Percentiles rank a stretch among this genome's conserved stretches.
phyloP scores from a whole-genome alignment of 2,888 invertebrate species.

The Prosapia bicincta region DNA sequence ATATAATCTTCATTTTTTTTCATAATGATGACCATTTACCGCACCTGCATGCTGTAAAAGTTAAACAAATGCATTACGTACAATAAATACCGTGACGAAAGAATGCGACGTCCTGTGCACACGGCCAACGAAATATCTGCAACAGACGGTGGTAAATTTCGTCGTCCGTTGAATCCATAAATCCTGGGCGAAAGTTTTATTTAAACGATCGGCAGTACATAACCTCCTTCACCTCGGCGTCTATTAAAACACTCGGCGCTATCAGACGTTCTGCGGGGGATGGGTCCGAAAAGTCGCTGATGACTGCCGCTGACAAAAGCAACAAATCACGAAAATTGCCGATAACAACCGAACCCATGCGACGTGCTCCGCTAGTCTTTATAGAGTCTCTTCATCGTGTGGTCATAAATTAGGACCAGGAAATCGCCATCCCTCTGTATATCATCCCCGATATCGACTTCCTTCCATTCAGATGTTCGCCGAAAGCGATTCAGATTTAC shows the following conservation, averaged over 20 bases:
- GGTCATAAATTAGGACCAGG: conserved; percentile 41
- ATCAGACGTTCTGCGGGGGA: conserved; percentile 13
- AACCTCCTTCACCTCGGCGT: background rate
- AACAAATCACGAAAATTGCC: conserved; percentile 36
- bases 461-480: too few relatives aligned
- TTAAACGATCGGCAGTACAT: too few relatives aligned
- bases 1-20: too few relatives aligned
- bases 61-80: too few relatives aligned
- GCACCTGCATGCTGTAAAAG: too few relatives aligned
- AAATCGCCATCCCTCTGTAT: conserved; percentile 15
- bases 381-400: conserved; percentile 44
- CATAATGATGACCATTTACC: too few relatives aligned
- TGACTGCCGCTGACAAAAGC: conserved; percentile 27
- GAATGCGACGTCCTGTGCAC: too few relatives aligned
- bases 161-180: background rate
- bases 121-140: background rate
- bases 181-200: background rate
- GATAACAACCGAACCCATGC: conserved; percentile 29
- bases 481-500: too few relatives aligned
- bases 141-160: background rate
- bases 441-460: too few relatives aligned
- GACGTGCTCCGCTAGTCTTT: conserved; percentile 36
- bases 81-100: too few relatives aligned
- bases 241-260: background rate
- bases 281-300: conserved; percentile 3